Evolutionary conservation across 2,888 invertebrate genomes (phyloP), one percentile per base, ranked within the genome.

Genomic region (Andrena chrysosceles): DNA sequence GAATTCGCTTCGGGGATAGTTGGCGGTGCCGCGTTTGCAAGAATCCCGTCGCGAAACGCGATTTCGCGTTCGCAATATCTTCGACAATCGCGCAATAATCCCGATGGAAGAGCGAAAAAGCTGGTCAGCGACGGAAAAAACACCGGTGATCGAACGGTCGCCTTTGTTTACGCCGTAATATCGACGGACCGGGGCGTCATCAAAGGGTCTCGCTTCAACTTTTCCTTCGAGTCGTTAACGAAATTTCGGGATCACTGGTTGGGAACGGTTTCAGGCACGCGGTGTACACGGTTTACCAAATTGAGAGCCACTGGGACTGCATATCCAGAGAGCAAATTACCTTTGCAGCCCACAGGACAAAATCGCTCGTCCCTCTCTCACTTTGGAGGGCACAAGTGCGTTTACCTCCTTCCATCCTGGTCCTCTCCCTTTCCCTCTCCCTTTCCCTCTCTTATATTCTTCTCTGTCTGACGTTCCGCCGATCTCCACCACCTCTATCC

Each of bases 311-410:
- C 89, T 92, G 92, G 77, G 90, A 90, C 85, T 91, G 90, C 84
- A 92, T 89, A 87, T 92, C 89, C 89, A 89, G 86, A 87, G 90
- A 89, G 89, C 87, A 90, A 91, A 91, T 91, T 92, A 90, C 91
- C 89, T 90, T 91, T 91, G 91, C 91, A 90, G 90, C 89, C 91
- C 89, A 91, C 91, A 90, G 87, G 86, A 88, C 88, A 87, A 83
- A 87, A 83, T 87, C 77, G 78, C 64, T 85, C 84, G 73, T 85
- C 84, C 52, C 82, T 81, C 81, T 85, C 77, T 81, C 76, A 67
- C 84, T 84, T 69, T 75, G 59, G 35, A 56, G 56, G 71, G 56
- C 54, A 52, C 62, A 52, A 48, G 62, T 68, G 20, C 52, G 35
- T 73, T 73, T 62, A 26, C 52, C 64, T 74, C 78, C 29, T 80